Base-by-base conservation (phyloP, 2,797 vertebrate species). In the Lagocephalus sceleratus region DNA sequence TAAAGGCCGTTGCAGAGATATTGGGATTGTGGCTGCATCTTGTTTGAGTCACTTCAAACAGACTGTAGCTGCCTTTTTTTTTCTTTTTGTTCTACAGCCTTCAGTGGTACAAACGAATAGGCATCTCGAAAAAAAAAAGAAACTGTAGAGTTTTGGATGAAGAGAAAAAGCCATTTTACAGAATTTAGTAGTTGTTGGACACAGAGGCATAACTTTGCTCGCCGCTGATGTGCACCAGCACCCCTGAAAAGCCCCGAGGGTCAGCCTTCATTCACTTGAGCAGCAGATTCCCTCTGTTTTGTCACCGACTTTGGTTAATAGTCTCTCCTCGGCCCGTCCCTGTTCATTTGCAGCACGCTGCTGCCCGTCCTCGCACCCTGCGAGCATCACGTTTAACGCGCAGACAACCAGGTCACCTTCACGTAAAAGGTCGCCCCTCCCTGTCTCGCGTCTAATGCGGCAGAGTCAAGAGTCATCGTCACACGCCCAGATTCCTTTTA, bases 361-460 rank as follows among this genome's bases (percentile, higher is more conserved):
- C 56, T 35, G 45, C n/a, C 35, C 66, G 63, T 72, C 71, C n/a
- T n/a, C 67, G 54, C 66, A 44, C 58, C 54, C 71, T 76, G 66
- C 77, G 75, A 73, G 66, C 71, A 79, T 82, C 71, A 80, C 75
- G 82, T 87, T 84, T 79, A 78, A 83, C 80, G 66, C 83, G 82
- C 76, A 87, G 55, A 51, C 54, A 81, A 71, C 57, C 57, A 81
- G 79, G 68, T 85, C 84, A 74, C 76, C 87, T 81, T 88, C 82
- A 53, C 79, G 67, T 66, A 88, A 20, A 87, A 90, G 85, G 85
- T 88, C 79, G 81, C 68, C 72, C 71, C 54, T 82, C 67, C 64
- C 66, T n/a, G n/a, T n/a, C 77, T 87, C 85, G 78, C 54, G 66
- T 72, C 74, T 65, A 57, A 72, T 51, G 64, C 63, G 47, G 69